Base-by-base conservation (phyloP, 2,888 invertebrate genomes). In the Nomada goodeniana region DNA sequence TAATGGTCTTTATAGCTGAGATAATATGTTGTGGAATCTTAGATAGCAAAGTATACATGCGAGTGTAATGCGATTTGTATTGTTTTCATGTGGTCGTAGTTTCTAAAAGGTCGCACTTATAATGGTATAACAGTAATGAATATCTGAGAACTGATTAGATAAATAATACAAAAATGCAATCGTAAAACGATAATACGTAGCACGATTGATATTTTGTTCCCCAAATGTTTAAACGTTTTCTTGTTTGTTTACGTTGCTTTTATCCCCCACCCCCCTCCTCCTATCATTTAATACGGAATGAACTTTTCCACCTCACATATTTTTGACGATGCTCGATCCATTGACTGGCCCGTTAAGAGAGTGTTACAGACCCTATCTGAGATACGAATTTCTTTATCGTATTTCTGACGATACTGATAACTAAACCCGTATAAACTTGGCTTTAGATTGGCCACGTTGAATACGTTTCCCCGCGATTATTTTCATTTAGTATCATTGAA, bases 131-230 rank as follows among this genome's bases (percentile, higher is more conserved):
- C 11, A 29, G 29, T 15, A 11, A 57, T 52, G 20, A 15, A 20
- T 42, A 23, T n/a, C 10, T 13, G 11, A 63, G n/a, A 10, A 13
- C 0, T 18, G 13, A 67, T 67, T 44, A 55, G 52, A 69, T 69
- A 52, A 18, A 63, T 29, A 23, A 23, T 68, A 36, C 36, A 44
- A 60, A 59, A 70, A 70, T 69, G 50, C 73, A 86, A 86, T 86
- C 79, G 81, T 81, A 73, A 79, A 63, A 85, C 67, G 68, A 59
- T 70, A 15, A 36, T 65, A 75, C 63, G 53, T 76, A 72, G 80
- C 63, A 73, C 83, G 83, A 80, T 80, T 80, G 79, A 75, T 36
- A 36, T 36, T 36, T 36, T 36, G 36, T 47, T 76, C 44, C 26
- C 10, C 23, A 1, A 29, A 13, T 15, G 5, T 23, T 44, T 53